Conservation (phyloP, 2,888 invertebrate species). For the Ditula angustiorana region DNA sequence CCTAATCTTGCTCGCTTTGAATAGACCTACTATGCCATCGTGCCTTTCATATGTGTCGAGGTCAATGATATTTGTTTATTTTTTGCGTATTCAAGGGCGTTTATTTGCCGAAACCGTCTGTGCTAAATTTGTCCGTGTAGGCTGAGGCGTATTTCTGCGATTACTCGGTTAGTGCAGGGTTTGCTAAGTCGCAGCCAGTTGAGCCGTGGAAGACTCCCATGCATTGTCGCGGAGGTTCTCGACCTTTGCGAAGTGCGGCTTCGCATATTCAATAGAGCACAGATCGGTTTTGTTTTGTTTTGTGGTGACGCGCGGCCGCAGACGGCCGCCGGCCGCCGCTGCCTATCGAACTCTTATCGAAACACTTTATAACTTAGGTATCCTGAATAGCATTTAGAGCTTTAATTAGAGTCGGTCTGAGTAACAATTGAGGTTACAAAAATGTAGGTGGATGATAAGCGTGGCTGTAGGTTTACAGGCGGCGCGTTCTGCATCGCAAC, state of each 20-base stretch:
- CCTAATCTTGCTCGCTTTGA: constrained; percentile 77
- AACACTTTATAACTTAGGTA: constrained; percentile 3
- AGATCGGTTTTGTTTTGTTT: constrained; percentile 34
- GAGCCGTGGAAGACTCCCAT: constrained; percentile 53
- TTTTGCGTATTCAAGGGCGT: constrained; percentile 79
- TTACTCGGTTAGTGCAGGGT: constrained; percentile 28
- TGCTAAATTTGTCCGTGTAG: constrained; percentile 41
- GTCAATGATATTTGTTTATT: constrained; percentile 81
- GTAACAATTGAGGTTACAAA: constrained; percentile 9
- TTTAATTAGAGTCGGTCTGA: constrained; percentile 3
- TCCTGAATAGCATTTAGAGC: constrained; percentile 6
- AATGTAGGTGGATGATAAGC: constrained; percentile 24
- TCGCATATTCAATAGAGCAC: constrained; percentile 39
- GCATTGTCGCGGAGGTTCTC: constrained; percentile 40
- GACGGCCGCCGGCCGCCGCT: background rate
- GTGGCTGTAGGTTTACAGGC: background rate
- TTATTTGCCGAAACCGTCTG: constrained; percentile 43
- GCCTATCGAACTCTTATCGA: constrained; percentile 17
- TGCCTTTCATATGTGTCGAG: constrained; percentile 78
- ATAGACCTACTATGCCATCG: constrained; percentile 64
- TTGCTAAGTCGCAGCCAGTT: constrained; percentile 59
- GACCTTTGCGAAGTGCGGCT: constrained; percentile 39
- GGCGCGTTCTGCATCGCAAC: constrained; percentile 14
- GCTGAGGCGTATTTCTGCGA: constrained; percentile 29
- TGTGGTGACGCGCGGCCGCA: constrained; percentile 11